Evolutionary conservation across 2,113 vertebrate genomes (phyloP), one percentile per base, ranked within the genome.

Genomic region (Pomatostomus ruficeps): DNA sequence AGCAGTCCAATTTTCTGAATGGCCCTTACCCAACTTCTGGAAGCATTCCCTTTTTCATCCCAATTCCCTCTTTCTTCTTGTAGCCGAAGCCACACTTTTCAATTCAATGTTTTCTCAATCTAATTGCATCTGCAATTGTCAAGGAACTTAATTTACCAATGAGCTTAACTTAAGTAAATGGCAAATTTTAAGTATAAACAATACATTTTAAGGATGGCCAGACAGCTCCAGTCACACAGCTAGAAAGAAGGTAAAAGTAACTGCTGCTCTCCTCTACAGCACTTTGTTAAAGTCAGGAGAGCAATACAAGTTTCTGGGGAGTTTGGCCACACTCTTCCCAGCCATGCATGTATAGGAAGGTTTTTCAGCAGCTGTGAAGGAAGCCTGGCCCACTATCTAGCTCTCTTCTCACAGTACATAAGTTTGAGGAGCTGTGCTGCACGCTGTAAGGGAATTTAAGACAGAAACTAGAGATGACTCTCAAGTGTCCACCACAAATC

Each of bases 321-420:
- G 29, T 77, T 24, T 52, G 42, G 28, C 42, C 28, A 2, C 26
- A 16, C 8, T 57, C n/a, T 19, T 29, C 55, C 42, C 23, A 78
- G 31, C 24, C 1, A 0, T 10, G 7, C 24, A 24, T 8, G 6
- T 35, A 10, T 5, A 55, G 19, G 22, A 71, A 86, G 38, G 31
- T 12, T 20, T 81, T 88, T 40, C 46, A 58, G 22, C 11, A 10
- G 13, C 55, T 92, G 15, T 51, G 31, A 67, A 85, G 49, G 59
- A 80, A 74, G n/a, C 25, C 33, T 71, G 51, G 26, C 31, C 19
- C 66, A 20, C 70, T 66, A 14, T 22, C 40, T 40, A n/a, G 15
- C 46, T 74, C n/a, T 71, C 7, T 77, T 10, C 31, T 74, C 26
- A 35, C 22, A 49, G 43, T 12, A 23, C 11, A 4, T 14, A 29